phyloP scores from a whole-genome alignment of 2,888 invertebrate species.

The Aphodius granarius region DNA sequence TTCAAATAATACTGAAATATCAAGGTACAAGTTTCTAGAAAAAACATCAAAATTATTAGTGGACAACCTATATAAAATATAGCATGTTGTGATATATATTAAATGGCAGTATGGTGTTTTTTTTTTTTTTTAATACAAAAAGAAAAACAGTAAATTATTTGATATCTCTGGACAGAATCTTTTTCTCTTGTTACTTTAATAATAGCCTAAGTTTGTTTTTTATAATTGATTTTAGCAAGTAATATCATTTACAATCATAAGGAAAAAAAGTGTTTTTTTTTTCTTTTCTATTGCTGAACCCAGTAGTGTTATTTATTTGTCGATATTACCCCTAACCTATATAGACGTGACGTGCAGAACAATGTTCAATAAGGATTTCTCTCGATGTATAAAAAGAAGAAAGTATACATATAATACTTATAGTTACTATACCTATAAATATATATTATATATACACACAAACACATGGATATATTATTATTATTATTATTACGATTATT shows the following conservation, averaged over 20 bases:
- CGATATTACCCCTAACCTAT: neutral
- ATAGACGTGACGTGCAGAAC: neutral
- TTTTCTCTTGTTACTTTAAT: neutral
- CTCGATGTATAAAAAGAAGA: slow-evolving; percentile 24
- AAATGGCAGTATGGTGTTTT: neutral
- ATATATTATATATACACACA: neutral
- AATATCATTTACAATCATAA: neutral
- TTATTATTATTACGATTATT: slow-evolving; percentile 12
- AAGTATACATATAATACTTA: slow-evolving; percentile 21
- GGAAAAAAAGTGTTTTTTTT: neutral
- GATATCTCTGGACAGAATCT: neutral
- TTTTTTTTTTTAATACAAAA: too few species aligned
- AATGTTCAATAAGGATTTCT: neutral
- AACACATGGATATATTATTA: slow-evolving; percentile 7
- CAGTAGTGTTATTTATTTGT: neutral
- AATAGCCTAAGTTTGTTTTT: neutral
- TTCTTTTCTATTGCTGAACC: neutral
- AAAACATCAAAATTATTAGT: too few species aligned
- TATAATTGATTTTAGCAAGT: neutral
- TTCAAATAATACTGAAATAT: too few species aligned
- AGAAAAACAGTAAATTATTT: too few species aligned
- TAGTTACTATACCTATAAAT: slow-evolving; percentile 23
- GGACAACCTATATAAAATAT: too few species aligned
- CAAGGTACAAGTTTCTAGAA: too few species aligned
- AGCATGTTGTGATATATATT: neutral